A percentile compares a stretch with the other conserved stretches of the same genome.
These are phyloP conservation scores for Eremophila alpestris DNA, from an alignment of 2,797 vertebrate genomes.

Conservation along the genomic window DNA sequence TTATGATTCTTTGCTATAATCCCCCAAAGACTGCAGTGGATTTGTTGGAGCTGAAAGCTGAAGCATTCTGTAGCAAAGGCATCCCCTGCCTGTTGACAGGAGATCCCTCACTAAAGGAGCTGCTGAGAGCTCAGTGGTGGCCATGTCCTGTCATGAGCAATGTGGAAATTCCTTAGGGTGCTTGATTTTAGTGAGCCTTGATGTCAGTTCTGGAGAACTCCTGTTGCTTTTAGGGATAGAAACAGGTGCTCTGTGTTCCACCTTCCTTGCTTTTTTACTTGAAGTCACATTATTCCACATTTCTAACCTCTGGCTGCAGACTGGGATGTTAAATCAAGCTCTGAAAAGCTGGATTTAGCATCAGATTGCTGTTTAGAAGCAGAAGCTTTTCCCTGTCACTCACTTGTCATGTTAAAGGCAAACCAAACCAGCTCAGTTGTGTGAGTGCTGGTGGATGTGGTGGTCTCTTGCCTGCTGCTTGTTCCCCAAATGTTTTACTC, in stretches of 20 bases:
- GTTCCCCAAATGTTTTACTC: background rate
- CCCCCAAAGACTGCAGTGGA: background rate
- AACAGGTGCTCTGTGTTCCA: fast-evolving
- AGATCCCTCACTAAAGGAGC: background rate
- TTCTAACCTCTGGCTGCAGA: background rate
- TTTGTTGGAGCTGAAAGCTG: background rate
- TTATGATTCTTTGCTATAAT: background rate
- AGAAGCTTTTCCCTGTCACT: background rate
- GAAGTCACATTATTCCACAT: background rate
- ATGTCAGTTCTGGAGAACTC: background rate
- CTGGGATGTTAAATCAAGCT: background rate
- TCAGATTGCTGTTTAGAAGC: background rate
- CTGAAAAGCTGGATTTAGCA: background rate
- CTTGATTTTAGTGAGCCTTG: background rate
- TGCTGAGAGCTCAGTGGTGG: background rate
- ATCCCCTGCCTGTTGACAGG: background rate
- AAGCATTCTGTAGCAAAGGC: background rate
- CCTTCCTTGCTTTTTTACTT: background rate
- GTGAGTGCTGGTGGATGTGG: background rate
- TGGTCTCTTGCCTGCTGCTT: background rate
- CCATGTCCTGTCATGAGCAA: background rate
- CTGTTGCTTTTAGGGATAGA: background rate
- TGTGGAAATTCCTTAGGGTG: background rate
- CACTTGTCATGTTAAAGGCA: background rate
- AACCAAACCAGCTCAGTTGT: background rate